Evolutionary conservation across 2,113 vertebrate species (phyloP).

Genomic region (Carlito syrichta): DNA sequence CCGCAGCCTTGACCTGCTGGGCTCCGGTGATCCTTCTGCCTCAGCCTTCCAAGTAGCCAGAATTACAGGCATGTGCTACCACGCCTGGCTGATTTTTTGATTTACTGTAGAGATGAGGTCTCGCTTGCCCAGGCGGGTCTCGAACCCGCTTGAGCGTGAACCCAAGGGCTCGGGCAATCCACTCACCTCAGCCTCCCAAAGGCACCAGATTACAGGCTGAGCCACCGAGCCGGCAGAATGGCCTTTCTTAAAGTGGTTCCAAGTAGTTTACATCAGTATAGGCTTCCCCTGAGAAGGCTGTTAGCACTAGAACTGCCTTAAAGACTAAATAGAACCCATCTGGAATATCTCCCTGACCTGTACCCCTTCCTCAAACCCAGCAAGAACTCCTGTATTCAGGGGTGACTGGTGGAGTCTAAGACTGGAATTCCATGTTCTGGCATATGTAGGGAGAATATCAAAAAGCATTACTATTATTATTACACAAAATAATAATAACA

Average conservation of each 20-base stretch:
- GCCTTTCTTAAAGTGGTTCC: neutral
- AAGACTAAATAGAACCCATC: neutral
- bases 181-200: too few relatives aligned
- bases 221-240: too few relatives aligned
- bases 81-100: too few relatives aligned
- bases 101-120: too few relatives aligned
- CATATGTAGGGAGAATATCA: neutral
- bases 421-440: neutral
- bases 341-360: neutral
- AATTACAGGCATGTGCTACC: too few relatives aligned
- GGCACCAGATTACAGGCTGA: too few relatives aligned
- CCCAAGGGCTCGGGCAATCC: too few relatives aligned
- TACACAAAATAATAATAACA: neutral
- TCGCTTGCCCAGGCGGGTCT: too few relatives aligned
- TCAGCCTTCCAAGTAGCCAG: too few relatives aligned
- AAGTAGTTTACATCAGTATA: accelerated
- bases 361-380: neutral
- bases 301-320: neutral
- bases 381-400: neutral
- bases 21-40: too few relatives aligned
- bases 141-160: too few relatives aligned
- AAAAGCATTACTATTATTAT: neutral
- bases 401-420: neutral
- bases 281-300: neutral
- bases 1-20: too few relatives aligned